These are phyloP conservation scores for Momotus momota DNA, from an alignment of 2,797 vertebrate genomes.

Conservation along the genomic window DNA sequence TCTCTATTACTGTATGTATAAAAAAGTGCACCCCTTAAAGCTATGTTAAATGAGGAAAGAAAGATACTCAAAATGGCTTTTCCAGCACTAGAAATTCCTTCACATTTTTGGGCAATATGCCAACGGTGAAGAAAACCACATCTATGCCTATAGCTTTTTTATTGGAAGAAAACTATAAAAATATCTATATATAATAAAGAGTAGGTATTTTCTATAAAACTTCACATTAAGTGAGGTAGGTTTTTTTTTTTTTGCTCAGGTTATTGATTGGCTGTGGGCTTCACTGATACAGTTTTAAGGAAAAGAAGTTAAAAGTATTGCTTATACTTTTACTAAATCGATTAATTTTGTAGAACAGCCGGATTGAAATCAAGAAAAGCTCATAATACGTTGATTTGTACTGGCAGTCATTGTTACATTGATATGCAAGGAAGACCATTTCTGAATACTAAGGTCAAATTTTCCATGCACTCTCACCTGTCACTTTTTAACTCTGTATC, in stretches of 20 bases:
- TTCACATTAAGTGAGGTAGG: not conserved
- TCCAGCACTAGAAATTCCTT: not conserved
- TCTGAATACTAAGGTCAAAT: not conserved
- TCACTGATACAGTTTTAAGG: not conserved
- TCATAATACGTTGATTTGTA: not conserved
- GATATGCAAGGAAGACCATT: not conserved
- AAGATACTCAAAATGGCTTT: not conserved
- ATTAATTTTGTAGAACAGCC: not conserved
- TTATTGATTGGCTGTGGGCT: not conserved
- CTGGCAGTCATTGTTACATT: not conserved
- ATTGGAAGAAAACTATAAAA: not conserved
- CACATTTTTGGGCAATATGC: not conserved
- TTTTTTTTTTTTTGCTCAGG: not conserved
- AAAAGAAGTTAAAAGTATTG: not conserved
- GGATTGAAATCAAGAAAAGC: not conserved
- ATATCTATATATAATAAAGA: not conserved
- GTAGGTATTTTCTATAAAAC: not conserved
- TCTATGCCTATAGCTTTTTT: not conserved
- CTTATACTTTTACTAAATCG: not conserved
- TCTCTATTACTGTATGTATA: not conserved
- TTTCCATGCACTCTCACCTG: not conserved
- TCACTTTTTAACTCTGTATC: not conserved
- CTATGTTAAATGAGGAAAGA: not conserved
- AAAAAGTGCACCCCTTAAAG: not conserved
- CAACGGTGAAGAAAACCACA: not conserved